Percentiles rank a stretch among this genome's conserved stretches.
Conservation (phyloP, 1,140 invertebrate genomes). For the Drosophila varians region DNA sequence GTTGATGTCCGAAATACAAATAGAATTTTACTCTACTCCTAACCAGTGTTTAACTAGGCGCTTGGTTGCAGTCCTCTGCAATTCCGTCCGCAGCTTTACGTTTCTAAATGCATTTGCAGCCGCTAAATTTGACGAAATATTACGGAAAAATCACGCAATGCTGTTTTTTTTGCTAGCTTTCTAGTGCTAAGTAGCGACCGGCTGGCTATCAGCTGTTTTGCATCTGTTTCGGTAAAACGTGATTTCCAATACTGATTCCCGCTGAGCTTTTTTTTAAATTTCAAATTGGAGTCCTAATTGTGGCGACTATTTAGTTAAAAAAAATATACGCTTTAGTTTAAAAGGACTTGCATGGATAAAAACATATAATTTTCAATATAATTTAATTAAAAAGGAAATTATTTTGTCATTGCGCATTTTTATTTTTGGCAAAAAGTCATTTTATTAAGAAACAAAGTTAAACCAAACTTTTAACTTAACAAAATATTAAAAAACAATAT, state of each 20-base stretch:
- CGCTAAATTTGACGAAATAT: background rate
- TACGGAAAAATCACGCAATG: background rate
- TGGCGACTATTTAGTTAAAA: no score
- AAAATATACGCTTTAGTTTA: no score
- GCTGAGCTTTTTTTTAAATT: background rate
- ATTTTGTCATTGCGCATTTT: no score
- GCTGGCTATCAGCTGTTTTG: background rate
- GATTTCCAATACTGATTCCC: background rate
- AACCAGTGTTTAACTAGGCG: background rate
- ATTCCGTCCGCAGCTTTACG: background rate
- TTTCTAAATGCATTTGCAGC: background rate
- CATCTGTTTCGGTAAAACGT: background rate
- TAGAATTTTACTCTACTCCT: background rate
- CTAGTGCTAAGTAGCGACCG: background rate
- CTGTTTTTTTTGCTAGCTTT: background rate
- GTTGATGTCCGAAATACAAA: conserved; percentile 49
- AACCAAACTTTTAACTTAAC: background rate
- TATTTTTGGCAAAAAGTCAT: no score
- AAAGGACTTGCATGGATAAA: no score
- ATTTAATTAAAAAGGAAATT: no score
- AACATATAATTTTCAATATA: no score
- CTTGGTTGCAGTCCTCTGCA: conserved; percentile 6
- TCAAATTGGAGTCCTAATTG: background rate
- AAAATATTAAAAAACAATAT: background rate
- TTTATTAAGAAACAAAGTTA: no score